Base-by-base conservation (phyloP, 2,888 invertebrate species). In the Hofmannophila pseudospretella region DNA sequence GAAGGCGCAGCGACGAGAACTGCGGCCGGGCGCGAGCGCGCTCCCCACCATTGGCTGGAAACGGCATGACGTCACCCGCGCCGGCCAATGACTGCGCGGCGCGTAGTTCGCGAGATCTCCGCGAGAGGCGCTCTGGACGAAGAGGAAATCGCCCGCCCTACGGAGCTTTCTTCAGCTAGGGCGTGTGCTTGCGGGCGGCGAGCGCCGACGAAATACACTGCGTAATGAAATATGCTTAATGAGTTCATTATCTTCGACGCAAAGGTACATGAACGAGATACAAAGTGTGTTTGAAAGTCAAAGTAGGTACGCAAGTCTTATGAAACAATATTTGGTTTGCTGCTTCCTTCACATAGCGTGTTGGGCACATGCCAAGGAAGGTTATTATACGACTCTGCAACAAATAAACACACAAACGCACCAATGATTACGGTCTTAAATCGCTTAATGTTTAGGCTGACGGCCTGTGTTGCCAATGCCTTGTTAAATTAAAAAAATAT, bases 1-100 rank as follows among this genome's bases (percentile, higher is more conserved):
- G 80, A 78, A 82, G 82, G 84, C 81, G 82, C 81, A 82, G 81
- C 75, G 80, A 72, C 62, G 68, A 76, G 74, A 58, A 82, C 84
- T 86, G 86, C 82, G 82, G 79, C 76, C 82, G 77, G 79, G 68
- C 63, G 65, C 72, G 65, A 64, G 59, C 62, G 68, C 63, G 63
- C 47, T 65, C 69, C 67, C 70, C 69, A 63, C 74, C 58, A 88
- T 87, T 87, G 85, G 85, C 70, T 53, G 66, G 59, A 52, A 51
- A 54, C 44, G 51, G 49, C 43, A 67, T 82, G 81, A 86, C 86
- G 85, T 86, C 86, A 86, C 69, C 47, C 44, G 38, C 40, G 32
- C 40, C 51, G 51, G 56, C 85, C 84, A 85, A 86, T 84, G 58
- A 54, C 55, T 54, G 55, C 42, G 38, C 28, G 36, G 49, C 47